Base-by-base conservation (phyloP, 1,140 invertebrate genomes). In the Tigriopus japonicus region DNA sequence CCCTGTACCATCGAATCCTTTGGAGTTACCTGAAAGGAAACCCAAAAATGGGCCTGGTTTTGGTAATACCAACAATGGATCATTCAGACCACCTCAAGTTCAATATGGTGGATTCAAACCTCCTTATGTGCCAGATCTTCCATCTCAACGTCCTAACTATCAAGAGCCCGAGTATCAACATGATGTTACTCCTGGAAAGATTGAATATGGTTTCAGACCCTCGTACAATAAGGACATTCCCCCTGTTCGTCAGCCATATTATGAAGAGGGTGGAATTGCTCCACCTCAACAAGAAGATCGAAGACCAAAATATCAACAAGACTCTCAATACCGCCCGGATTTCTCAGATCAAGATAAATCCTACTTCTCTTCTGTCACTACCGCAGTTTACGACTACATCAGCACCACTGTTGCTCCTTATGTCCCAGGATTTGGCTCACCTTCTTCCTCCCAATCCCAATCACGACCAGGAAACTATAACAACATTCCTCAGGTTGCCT, bases 21-120 rank as follows among this genome's bases (percentile, higher is more conserved):
- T 55, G 9, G 19, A 55, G n/a, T 55, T 58, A 10, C 56, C 56
- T 51, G 24, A 58, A 23, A 58, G 40, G 10, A 35, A 41, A 17
- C 56, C 56, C n/a, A n/a, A 28, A 5, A 40, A 58, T 42, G 24
- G 24, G 51, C n/a, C 53, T 19, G 19, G n/a, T n/a, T n/a, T 19
- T 19, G 53, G 24, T n/a, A 55, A 24, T 17, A 35, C 14, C 17
- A 21, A 17, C 13, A 54, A 54, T 7, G 52, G n/a, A n/a, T 35
- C 35, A 3, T 41, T 41, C 40, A 41, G 15, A 17, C 24, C 56
- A 40, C 56, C 56, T 7, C n/a, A 58, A 17, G 42, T 58, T 42
- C 12, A 23, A 10, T 58, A 58, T 42, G 56, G 56, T 6, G 56
- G 56, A n/a, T 58, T 58, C 40, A 58, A 58, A 17, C 56, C 56